Base-by-base conservation (phyloP, 2,113 vertebrate genomes). In the Amblyornis subalaris region DNA sequence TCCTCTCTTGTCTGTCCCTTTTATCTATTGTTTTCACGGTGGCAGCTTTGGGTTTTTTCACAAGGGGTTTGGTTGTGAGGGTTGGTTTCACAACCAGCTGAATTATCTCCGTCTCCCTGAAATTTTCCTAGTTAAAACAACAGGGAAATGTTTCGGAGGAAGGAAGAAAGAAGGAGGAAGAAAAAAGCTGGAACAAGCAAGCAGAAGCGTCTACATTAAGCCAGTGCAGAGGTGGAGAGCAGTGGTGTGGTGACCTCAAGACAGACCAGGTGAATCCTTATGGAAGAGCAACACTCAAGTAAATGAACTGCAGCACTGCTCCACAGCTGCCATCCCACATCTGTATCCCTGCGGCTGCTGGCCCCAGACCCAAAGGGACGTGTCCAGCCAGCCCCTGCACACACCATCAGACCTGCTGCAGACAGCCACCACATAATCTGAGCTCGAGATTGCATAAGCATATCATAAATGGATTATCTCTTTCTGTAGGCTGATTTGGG, bases 21-120 rank as follows among this genome's bases (percentile, higher is more conserved):
- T 75, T 31, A 84, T 53, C 81, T 40, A 14, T 51, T 89, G 65
- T 92, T 91, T 76, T 69, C 54, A 89, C 12, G 35, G 91, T 33
- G 81, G 72, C 2, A 4, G 58, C 48, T 83, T 55, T 25, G 5
- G 54, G 60, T 51, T 90, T 70, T 61, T 38, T 38, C 36, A 38
- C 36, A 38, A 38, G 36, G 36, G 36, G 36, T 38, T 38, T 38
- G 8, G 36, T 38, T 38, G 36, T 38, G 36, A 65, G 58, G n/a
- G 72, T 1, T 64, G 61, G 38, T 88, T 85, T 85, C 58, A 71
- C 47, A 82, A 60, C 38, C 29, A 61, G 50, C 69, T 55, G 48
- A n/a, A 90, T 48, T 66, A 38, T 23, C 75, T 80, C 62, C 2
- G 3, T 82, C 40, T 58, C 60, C 23, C 77, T 45, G 57, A 78